phyloP scores from a whole-genome alignment of 2,888 invertebrate species.

The Ferdinandea cuprea region DNA sequence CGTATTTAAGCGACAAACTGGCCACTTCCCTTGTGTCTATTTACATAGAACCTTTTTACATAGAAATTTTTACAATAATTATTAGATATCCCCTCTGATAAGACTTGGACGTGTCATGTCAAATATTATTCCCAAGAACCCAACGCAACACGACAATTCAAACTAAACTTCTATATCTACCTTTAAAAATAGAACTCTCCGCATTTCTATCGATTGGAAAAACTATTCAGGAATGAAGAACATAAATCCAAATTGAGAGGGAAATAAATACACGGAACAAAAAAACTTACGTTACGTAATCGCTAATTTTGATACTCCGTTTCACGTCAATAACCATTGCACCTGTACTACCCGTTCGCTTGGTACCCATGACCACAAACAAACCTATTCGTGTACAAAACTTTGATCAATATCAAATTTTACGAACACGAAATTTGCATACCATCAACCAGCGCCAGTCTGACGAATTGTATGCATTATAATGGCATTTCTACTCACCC shows the following conservation, averaged over 20 bases:
- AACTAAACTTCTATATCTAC: too few relatives aligned
- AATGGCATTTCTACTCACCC: not conserved
- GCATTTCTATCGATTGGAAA: conserved; percentile 1
- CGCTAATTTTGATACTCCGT: conserved; percentile 17
- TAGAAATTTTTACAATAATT: too few relatives aligned
- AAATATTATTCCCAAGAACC: not conserved
- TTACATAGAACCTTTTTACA: too few relatives aligned
- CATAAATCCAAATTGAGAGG: not conserved
- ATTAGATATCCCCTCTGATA: not conserved
- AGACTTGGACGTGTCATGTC: too few relatives aligned
- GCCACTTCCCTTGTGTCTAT: too few relatives aligned
- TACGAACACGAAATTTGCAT: conserved; percentile 49
- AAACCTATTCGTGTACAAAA: conserved; percentile 41
- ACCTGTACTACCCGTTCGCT: conserved; percentile 45
- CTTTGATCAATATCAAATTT: conserved; percentile 35
- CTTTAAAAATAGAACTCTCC: not conserved
- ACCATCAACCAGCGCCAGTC: not conserved
- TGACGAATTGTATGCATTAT: conserved; percentile 12
- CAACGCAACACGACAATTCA: not conserved
- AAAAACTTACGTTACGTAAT: conserved; percentile 30
- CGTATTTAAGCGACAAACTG: too few relatives aligned
- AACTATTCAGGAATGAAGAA: not conserved
- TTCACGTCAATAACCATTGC: conserved; percentile 35
- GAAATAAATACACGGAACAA: not conserved
- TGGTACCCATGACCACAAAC: conserved; percentile 49